Conservation (phyloP, 2,888 invertebrate genomes). For the Eupithecia exiguata region DNA sequence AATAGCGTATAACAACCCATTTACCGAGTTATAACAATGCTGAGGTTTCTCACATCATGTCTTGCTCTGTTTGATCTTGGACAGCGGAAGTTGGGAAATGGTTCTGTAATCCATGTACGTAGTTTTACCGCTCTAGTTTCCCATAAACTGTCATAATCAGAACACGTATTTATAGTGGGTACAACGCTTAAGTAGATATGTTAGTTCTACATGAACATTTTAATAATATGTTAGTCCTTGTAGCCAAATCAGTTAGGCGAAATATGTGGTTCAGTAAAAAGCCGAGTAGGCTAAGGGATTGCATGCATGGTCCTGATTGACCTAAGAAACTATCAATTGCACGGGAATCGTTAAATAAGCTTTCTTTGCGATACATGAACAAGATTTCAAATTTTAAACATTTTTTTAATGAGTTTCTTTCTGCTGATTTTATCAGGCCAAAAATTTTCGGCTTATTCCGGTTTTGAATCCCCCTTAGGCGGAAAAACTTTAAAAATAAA, state of each 20-base stretch:
- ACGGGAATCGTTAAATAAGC: too few species aligned
- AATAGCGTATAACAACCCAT: constrained; percentile 17
- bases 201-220: too few species aligned
- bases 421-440: too few species aligned
- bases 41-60: constrained; percentile 33
- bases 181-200: neutral
- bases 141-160: neutral
- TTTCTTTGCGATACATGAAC: too few species aligned
- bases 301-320: neutral
- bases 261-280: too few species aligned
- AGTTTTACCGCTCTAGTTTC: constrained; percentile 5
- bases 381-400: too few species aligned
- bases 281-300: neutral
- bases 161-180: neutral
- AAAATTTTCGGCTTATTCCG: too few species aligned
- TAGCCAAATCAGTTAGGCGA: too few species aligned
- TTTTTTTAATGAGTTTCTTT: too few species aligned
- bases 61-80: constrained; percentile 37
- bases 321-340: neutral
- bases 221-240: too few species aligned
- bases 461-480: too few species aligned
- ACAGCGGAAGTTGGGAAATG: constrained; percentile 31
- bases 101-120: constrained; percentile 29
- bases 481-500: too few species aligned
- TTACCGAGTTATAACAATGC: constrained; percentile 30